These are phyloP conservation scores for Triplophysa tibetana DNA, from an alignment of 2,113 vertebrate species.

Conservation along the genomic window DNA sequence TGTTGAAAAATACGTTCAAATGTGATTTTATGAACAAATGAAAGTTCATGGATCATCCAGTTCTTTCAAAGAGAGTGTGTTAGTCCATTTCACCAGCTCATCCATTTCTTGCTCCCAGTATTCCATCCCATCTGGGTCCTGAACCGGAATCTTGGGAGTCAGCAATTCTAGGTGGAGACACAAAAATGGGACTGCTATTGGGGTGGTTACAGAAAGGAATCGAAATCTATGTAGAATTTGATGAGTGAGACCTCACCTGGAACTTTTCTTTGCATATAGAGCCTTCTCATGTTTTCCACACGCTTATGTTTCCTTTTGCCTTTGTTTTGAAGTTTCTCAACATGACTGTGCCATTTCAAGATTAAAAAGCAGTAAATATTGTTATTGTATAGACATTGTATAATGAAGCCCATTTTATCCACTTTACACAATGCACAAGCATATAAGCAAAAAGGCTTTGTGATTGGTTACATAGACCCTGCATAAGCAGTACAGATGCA, in stretches of 20 bases:
- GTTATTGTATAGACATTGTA: neutral
- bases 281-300: constrained; percentile 40
- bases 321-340: constrained; percentile 9
- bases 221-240: neutral
- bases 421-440: neutral
- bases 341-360: neutral
- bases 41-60: neutral
- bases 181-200: neutral
- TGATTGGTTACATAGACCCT: too few species aligned
- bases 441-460: too few species aligned
- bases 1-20: neutral
- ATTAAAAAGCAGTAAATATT: neutral
- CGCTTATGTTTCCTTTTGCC: neutral
- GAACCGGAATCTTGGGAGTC: neutral
- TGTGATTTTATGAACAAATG: neutral
- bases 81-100: constrained; percentile 59
- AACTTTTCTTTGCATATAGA: constrained; percentile 31
- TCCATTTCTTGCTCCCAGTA: constrained; percentile 60
- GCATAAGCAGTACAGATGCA: too few species aligned
- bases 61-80: constrained; percentile 28
- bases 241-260: constrained; percentile 3
- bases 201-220: neutral
- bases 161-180: neutral
- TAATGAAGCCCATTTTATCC: neutral
- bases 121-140: neutral